Evolutionary conservation across 2,113 vertebrate species (phyloP).

Genomic region (Pholis gunnellus): DNA sequence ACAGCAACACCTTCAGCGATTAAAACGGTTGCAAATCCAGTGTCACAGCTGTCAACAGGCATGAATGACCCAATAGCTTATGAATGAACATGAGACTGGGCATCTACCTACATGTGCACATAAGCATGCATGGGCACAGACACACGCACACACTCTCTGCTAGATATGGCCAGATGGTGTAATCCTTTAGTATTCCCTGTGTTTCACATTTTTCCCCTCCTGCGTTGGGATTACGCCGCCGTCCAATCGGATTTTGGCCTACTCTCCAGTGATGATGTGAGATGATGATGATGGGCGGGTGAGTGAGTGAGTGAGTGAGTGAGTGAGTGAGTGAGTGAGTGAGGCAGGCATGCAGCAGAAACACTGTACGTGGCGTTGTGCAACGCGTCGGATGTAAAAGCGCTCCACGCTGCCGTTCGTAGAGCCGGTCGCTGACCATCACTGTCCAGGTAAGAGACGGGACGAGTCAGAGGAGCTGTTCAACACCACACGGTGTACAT

Average conservation of each 20-base stretch:
- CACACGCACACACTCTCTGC: neutral
- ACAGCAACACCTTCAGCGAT: conserved; percentile 47
- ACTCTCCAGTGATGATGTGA: conserved; percentile 65
- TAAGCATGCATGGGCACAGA: neutral
- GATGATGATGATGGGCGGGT: conserved; percentile 46
- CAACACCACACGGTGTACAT: neutral
- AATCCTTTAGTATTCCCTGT: conserved; percentile 74
- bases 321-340: conserved; percentile 48
- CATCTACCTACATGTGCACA: conserved; percentile 10
- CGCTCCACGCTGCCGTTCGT: neutral
- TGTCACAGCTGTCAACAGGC: conserved; percentile 27
- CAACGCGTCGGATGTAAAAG: neutral
- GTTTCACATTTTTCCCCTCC: conserved; percentile 70
- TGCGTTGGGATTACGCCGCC: conserved; percentile 71
- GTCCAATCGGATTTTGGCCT: conserved; percentile 76
- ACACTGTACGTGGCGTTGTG: conserved; percentile 16
- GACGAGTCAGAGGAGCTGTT: neutral
- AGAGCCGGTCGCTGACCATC: conserved; percentile 23
- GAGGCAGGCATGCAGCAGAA: conserved; percentile 28
- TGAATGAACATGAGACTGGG: conserved; percentile 46
- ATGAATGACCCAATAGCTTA: conserved; percentile 52
- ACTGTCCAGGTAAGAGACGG: conserved; percentile 60
- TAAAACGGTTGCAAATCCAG: conserved; percentile 12
- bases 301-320: conserved; percentile 21
- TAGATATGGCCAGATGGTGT: conserved; percentile 76